Percentiles rank a stretch among this genome's conserved stretches.
Conservation (phyloP, 2,797 vertebrate species). For the Poecilia gillii region DNA sequence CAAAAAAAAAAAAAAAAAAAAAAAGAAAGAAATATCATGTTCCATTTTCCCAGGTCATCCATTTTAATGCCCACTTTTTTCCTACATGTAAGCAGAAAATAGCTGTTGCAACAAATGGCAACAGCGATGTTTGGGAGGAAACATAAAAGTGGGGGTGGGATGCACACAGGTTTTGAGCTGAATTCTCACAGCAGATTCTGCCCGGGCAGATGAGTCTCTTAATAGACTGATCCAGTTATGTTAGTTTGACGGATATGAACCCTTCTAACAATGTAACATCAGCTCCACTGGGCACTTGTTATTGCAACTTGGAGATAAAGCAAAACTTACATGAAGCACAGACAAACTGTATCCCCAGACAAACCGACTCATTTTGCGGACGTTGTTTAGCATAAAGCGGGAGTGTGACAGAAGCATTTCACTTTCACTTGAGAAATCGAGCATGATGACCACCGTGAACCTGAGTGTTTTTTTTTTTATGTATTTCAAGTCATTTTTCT, state of each 20-base stretch:
- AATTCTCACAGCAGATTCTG: slow-evolving; percentile 22
- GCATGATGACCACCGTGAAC: slow-evolving; percentile 27
- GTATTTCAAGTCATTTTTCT: slow-evolving; percentile 38
- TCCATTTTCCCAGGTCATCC: slow-evolving; percentile 45
- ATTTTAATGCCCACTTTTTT: slow-evolving; percentile 15
- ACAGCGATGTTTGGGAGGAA: slow-evolving; percentile 24
- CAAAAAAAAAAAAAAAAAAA: not conserved
- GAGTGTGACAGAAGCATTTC: slow-evolving; percentile 17
- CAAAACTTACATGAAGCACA: not conserved
- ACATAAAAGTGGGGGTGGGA: slow-evolving; percentile 27
- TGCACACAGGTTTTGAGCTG: slow-evolving; percentile 20
- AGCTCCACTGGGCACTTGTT: slow-evolving; percentile 3
- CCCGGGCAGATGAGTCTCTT: slow-evolving; percentile 14
- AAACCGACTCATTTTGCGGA: not conserved
- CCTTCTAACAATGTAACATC: slow-evolving; percentile 1
- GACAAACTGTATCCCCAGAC: not conserved
- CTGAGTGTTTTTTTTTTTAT: slow-evolving; percentile 41
- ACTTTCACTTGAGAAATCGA: slow-evolving; percentile 26
- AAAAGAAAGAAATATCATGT: slow-evolving; percentile 17
- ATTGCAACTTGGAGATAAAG: slow-evolving; percentile 6
- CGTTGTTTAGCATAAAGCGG: not conserved
- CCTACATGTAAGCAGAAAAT: slow-evolving; percentile 17
- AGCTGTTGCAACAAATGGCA: slow-evolving; percentile 39
- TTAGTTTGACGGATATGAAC: slow-evolving; percentile 26
- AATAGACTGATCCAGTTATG: slow-evolving; percentile 33